Evolutionary conservation across 2,797 vertebrate species (phyloP).

Genomic region (Oreochromis mossambicus): DNA sequence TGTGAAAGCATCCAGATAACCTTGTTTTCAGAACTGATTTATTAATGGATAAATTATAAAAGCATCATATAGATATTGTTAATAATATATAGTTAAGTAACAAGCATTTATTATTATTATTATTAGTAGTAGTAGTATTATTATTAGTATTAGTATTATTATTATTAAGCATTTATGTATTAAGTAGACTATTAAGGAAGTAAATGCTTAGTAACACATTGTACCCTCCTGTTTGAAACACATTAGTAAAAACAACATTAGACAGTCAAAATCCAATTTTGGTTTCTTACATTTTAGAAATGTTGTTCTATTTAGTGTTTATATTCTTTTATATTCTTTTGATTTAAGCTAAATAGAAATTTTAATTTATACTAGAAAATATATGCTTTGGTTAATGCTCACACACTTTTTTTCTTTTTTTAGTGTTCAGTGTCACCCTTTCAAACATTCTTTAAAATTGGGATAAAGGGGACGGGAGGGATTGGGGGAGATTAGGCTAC

Average conservation of each 20-base stretch:
- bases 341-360: neutral
- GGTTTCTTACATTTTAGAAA: neutral
- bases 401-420: neutral
- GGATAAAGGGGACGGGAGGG: slow-evolving; percentile 83
- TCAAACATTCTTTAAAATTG: slow-evolving; percentile 93
- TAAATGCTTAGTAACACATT: neutral
- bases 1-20: neutral
- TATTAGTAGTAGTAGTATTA: too few species aligned
- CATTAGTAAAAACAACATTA: neutral
- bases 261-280: rapidly evolving
- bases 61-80: neutral
- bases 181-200: neutral
- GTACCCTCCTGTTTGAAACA: neutral
- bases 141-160: neutral
- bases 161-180: neutral
- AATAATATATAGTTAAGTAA: neutral
- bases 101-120: neutral
- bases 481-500: slow-evolving; percentile 91
- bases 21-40: neutral
- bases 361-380: neutral
- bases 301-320: neutral
- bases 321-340: rapidly evolving
- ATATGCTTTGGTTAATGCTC: neutral
- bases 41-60: neutral
- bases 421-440: slow-evolving; percentile 66